phyloP scores from a whole-genome alignment of 2,113 vertebrate species.

The Symphodus melops region DNA sequence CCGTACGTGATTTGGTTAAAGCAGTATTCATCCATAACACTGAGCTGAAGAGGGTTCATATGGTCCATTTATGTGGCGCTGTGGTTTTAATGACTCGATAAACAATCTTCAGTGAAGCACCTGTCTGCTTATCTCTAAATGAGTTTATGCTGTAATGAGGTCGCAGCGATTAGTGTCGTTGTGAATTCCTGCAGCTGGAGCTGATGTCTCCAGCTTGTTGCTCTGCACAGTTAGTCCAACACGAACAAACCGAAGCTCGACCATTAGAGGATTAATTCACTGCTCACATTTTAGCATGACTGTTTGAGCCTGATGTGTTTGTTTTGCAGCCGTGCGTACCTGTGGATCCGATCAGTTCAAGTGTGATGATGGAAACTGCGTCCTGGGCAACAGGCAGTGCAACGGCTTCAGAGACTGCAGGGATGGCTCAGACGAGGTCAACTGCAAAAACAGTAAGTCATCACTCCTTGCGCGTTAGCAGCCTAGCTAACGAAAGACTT shows the following conservation, averaged over 20 bases:
- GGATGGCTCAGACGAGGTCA: conserved; percentile 93
- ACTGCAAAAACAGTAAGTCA: conserved; percentile 89
- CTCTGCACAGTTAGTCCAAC: no score
- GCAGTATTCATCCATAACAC: not conserved
- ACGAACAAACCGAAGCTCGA: no score
- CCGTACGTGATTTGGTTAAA: no score
- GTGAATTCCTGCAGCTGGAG: not conserved
- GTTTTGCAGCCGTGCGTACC: conserved; percentile 87
- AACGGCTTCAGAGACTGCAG: conserved; percentile 92
- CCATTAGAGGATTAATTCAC: no score
- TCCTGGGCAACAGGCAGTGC: conserved; percentile 92
- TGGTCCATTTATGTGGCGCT: not conserved
- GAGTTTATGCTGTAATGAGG: not conserved
- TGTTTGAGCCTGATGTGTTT: not conserved
- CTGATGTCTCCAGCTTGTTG: not conserved
- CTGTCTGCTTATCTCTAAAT: not conserved
- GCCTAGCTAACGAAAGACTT: not conserved
- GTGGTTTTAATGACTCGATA: not conserved
- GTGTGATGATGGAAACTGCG: conserved; percentile 93
- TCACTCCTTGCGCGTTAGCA: not conserved
- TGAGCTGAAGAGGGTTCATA: not conserved
- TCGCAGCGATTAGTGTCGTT: not conserved
- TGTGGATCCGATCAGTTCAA: conserved; percentile 95
- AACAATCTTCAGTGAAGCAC: not conserved
- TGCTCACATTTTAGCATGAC: not conserved